Conservation (phyloP, 2,797 vertebrate species). For the Gymnothorax javanicus region DNA sequence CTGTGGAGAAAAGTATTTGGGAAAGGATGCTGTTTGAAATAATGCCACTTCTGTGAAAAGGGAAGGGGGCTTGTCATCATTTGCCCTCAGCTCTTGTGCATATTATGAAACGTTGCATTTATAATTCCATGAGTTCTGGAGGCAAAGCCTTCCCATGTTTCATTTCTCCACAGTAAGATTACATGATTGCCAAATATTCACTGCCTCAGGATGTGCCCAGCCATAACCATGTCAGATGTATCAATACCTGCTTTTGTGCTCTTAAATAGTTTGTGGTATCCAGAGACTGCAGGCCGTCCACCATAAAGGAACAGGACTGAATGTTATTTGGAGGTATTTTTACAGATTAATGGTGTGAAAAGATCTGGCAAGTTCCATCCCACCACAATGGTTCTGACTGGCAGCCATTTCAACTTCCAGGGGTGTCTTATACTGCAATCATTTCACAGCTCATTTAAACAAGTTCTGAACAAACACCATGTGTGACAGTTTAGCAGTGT, state of each 20-base stretch:
- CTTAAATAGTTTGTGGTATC: constrained; percentile 27
- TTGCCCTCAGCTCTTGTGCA: constrained; percentile 52
- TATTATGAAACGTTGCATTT: constrained; percentile 57
- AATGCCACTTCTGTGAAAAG: constrained; percentile 26
- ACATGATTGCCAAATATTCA: constrained; percentile 62
- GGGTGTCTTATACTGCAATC: not conserved
- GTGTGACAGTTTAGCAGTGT: not conserved
- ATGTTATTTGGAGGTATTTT: constrained; percentile 27
- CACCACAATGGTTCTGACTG: not conserved
- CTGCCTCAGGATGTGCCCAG: constrained; percentile 53
- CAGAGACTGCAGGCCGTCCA: constrained; percentile 28
- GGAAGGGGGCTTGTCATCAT: constrained; percentile 56
- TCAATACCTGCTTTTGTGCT: constrained; percentile 37
- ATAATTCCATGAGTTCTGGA: constrained; percentile 51
- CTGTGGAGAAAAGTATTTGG: constrained; percentile 33
- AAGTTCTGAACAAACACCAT: constrained; percentile 13
- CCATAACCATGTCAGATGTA: constrained; percentile 45
- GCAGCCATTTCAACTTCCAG: constrained; percentile 15
- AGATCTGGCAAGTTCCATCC: constrained; percentile 2
- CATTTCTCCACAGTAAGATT: constrained; percentile 58
- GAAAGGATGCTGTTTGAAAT: not conserved
- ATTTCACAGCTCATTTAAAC: not conserved
- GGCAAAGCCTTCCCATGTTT: constrained; percentile 51
- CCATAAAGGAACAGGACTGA: constrained; percentile 29
- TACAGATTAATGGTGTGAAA: constrained; percentile 17